These are phyloP conservation scores for Parotia lawesii DNA, from an alignment of 2,113 vertebrate species.

Conservation along the genomic window DNA sequence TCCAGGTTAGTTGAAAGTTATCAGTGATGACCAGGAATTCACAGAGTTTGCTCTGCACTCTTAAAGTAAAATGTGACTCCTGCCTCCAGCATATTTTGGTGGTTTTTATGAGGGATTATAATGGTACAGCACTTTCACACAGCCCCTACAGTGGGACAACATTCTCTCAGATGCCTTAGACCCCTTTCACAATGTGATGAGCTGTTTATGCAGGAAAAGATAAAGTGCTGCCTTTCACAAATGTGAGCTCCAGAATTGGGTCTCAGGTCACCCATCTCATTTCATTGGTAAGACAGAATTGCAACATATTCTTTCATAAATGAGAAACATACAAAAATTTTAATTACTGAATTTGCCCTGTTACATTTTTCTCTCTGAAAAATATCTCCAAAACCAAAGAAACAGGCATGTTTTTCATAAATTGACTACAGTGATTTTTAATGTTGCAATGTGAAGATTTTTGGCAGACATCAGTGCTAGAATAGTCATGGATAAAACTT, in stretches of 20 bases:
- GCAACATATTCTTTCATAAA: background rate
- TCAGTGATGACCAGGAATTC: background rate
- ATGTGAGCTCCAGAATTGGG: background rate
- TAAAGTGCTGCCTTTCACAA: background rate
- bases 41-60: background rate
- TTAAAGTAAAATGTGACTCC: background rate
- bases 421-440: background rate
- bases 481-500: background rate
- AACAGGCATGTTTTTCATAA: fast-evolving
- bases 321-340: background rate
- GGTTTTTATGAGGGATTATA: background rate
- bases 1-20: background rate
- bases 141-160: background rate
- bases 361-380: background rate
- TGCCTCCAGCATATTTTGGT: background rate
- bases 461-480: background rate
- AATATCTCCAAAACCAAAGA: background rate
- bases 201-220: background rate
- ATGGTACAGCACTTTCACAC: background rate
- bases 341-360: background rate
- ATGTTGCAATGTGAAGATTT: background rate
- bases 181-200: background rate
- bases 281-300: background rate
- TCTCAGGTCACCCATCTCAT: background rate
- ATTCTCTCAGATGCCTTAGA: background rate